Base-by-base conservation (phyloP, 2,888 invertebrate genomes). In the Syrista parreyssii region DNA sequence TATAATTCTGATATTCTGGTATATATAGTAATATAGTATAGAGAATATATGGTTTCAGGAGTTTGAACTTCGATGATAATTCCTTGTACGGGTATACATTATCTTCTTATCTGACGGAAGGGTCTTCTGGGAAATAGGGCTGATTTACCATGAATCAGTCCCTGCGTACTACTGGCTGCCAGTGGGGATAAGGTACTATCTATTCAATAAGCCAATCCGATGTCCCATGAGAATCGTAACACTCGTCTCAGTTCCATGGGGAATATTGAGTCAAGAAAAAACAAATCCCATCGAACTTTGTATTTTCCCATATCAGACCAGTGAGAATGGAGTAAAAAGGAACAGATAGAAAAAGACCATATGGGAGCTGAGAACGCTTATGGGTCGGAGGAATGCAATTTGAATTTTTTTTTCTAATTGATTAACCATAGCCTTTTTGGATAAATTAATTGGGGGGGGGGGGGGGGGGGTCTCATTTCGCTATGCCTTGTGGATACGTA, bases 261-360 rank as follows among this genome's bases (percentile, higher is more conserved):
- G 55, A 55, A 55, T 23, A 9, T 55, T 55, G 55, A 55, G 55
- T 55, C 55, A 23, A 55, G 55, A 15, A 55, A 55, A 55, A 55
- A 55, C 55, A 55, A 55, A 55, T 55, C 55, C 55, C 55, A 55
- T 55, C 23, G 55, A 55, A 55, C 23, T 55, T 55, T 55, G 55
- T 55, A 55, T 55, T 55, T 55, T 55, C 55, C 55, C 55, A 23
- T 55, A 23, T 55, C 23, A 15, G 23, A 55, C 9, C 23, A 9
- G 55, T 23, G 23, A 15, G 23, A 55, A 55, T 23, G 23, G 23
- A 55, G 23, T 55, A 6, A 55, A 55, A 9, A 9, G 55, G 23
- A 55, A 9, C 2, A 1, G 23, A 73, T 71, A 69, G 73, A 76
- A 76, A 74, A 76, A 68, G 68, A 31, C 36, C 76, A 68, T 35